Evolutionary conservation across 2,888 invertebrate species (phyloP), one percentile per base, ranked within the genome.

Genomic region (Monoplex corrugatus): DNA sequence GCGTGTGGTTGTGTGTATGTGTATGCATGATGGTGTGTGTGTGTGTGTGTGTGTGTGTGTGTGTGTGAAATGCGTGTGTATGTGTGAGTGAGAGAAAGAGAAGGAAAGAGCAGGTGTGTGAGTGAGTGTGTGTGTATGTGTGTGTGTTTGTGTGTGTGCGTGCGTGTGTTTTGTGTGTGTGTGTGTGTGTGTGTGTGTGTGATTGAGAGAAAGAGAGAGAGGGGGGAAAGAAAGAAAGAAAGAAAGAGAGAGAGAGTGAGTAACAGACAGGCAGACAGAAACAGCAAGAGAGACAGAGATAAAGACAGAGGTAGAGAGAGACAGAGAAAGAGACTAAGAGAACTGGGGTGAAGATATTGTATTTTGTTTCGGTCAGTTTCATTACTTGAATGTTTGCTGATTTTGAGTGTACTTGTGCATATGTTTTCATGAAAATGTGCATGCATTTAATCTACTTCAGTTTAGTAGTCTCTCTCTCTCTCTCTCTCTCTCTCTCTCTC

Each of bases 301-400:
- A 75, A 10, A 19, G 35, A 10, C 40, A 86, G 86, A 68, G 68
- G 32, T 28, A 86, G 86, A 63, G 86, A 32, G 68, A 72, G n/a
- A 35, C 38, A 86, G 68, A 68, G 68, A 68, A n/a, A 68, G 28
- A 16, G 68, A 23, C 5, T 5, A n/a, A 68, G 68, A 68, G 28
- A n/a, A 28, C 50, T 8, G 32, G 86, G 38, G 75, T 16, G n/a
- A 35, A 68, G 43, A 68, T 16, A 86, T 50, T 50, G 43, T 32
- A 40, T 38, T 10, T 32, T 82, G 43, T 44, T 38, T 82, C 45
- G 38, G 35, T 86, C 28, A 63, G 57, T 63, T 13, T 86, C 19
- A 57, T 6, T 72, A 28, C 28, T 6, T 72, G 72, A 19, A 6
- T 72, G 72, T 72, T 16, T 72, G 72, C n/a, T 6, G 19, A 28